Evolutionary conservation across 2,113 vertebrate species (phyloP).

Genomic region (Tringa solitaria): DNA sequence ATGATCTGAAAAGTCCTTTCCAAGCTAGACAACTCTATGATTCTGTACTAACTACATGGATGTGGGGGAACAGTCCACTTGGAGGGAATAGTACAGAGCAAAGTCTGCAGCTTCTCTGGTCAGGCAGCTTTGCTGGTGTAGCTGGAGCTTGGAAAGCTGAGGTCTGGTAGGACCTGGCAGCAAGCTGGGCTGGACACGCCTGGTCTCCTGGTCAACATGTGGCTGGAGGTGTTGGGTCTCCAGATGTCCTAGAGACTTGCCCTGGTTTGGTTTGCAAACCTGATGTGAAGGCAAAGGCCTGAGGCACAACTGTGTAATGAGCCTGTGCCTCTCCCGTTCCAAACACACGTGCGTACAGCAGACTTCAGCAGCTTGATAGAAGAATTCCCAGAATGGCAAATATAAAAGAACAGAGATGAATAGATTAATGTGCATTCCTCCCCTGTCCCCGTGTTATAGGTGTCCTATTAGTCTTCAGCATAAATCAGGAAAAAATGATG

Average conservation of each 20-base stretch:
- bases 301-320: not conserved
- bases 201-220: not conserved
- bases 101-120: not conserved
- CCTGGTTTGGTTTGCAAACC: not conserved
- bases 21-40: not conserved
- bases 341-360: rapidly evolving
- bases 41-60: not conserved
- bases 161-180: not conserved
- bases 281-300: not conserved
- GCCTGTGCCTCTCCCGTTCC: not conserved
- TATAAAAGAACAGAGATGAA: not conserved
- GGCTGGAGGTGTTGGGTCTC: rapidly evolving
- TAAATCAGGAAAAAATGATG: not conserved
- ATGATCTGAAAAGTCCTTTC: not conserved
- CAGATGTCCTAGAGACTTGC: not conserved
- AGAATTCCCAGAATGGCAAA: not conserved
- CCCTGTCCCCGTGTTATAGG: not conserved
- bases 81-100: not conserved
- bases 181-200: not conserved
- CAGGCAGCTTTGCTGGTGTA: not conserved
- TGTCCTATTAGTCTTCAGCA: not conserved
- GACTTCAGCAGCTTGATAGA: not conserved
- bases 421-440: not conserved
- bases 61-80: not conserved
- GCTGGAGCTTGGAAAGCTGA: not conserved